A percentile compares a stretch with the other conserved stretches of the same genome.
These are phyloP conservation scores for Daphoenositta chrysoptera DNA, from an alignment of 2,113 vertebrate species.

Conservation along the genomic window DNA sequence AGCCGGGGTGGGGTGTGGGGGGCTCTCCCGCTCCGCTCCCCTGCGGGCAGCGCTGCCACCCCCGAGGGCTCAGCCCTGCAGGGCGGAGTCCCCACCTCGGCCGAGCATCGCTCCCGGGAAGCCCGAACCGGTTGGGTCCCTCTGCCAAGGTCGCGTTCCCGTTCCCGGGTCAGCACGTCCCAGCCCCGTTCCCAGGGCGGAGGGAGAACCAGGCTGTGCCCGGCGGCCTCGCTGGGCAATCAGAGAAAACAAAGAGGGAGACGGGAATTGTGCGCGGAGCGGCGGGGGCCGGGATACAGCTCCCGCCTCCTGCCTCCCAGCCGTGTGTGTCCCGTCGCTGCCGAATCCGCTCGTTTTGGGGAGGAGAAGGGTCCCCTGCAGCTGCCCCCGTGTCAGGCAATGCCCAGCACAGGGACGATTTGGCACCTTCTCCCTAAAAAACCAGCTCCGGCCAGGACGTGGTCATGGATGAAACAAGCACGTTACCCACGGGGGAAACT, in stretches of 20 bases:
- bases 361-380: neutral
- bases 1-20: rapidly evolving
- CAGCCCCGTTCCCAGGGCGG: rapidly evolving
- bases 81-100: rapidly evolving
- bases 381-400: neutral
- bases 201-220: slow-evolving; percentile 10
- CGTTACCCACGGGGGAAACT: rapidly evolving
- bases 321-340: neutral
- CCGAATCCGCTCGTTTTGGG: neutral
- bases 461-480: neutral
- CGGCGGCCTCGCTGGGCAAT: neutral
- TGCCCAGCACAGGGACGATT: neutral
- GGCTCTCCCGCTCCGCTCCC: neutral
- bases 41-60: neutral
- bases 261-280: neutral
- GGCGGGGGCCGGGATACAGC: neutral
- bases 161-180: slow-evolving; percentile 25
- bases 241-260: slow-evolving; percentile 21
- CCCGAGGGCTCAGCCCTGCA: rapidly evolving
- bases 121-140: neutral
- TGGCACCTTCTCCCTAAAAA: neutral
- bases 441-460: neutral
- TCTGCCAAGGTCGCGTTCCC: neutral
- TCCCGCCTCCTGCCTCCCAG: neutral
- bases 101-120: neutral